Evolutionary conservation across 1,140 invertebrate species (phyloP).

Genomic region (Scaptomyza hsui): DNA sequence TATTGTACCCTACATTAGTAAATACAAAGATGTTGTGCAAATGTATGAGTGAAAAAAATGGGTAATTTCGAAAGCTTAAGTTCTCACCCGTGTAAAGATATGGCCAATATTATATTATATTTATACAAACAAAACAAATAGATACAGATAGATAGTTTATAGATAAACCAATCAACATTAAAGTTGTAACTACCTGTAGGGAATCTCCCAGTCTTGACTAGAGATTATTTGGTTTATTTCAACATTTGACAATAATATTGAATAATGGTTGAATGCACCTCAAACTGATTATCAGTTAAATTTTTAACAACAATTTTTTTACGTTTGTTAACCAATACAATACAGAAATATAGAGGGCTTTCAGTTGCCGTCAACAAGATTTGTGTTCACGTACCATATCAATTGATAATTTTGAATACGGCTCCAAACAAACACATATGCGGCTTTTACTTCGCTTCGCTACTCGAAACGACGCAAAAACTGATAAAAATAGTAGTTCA

Average conservation of each 20-base stretch:
- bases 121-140: too few relatives aligned
- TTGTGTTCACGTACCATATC: background rate
- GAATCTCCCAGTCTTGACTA: background rate
- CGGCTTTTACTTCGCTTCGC: background rate
- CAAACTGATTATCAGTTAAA: background rate
- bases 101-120: too few relatives aligned
- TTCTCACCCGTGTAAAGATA: too few relatives aligned
- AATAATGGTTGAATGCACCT: background rate
- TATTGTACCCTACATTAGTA: background rate
- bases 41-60: background rate
- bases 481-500: slow-evolving; percentile 24
- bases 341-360: background rate
- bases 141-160: background rate
- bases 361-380: background rate
- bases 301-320: background rate
- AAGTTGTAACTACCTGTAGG: background rate
- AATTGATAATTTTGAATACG: background rate
- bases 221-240: background rate
- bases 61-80: too few relatives aligned
- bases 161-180: background rate
- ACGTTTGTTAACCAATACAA: background rate
- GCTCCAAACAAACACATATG: background rate
- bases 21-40: background rate
- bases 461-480: slow-evolving; percentile 3
- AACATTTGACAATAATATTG: slow-evolving; percentile 1